These are phyloP conservation scores for Litocranius walleri DNA, from an alignment of 2,113 vertebrate species.

Conservation along the genomic window DNA sequence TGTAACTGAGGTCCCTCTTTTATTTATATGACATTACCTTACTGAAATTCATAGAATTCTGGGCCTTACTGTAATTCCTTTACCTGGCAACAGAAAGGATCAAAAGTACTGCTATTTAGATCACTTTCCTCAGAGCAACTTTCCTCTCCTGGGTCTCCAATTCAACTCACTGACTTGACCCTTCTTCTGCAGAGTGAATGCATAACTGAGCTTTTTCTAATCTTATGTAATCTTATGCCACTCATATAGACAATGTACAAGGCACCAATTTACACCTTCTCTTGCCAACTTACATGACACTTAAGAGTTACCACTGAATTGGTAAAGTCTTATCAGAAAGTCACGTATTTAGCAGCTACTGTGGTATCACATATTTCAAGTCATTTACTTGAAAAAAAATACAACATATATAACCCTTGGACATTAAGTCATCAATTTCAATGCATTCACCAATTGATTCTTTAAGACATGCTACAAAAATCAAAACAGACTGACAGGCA, in stretches of 20 bases:
- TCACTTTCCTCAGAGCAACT: not conserved
- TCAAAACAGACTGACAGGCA: not conserved
- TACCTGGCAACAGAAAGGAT: not conserved
- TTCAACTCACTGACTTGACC: not conserved
- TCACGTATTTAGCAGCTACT: not conserved
- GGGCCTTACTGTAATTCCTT: not conserved
- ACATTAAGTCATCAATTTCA: not conserved
- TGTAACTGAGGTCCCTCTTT: not conserved
- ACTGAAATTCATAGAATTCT: not conserved
- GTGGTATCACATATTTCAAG: not conserved
- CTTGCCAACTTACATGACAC: not conserved
- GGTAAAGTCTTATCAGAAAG: not conserved
- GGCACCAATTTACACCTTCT: not conserved
- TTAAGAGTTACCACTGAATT: not conserved
- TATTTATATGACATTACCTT: not conserved
- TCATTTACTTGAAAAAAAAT: constrained; percentile 1
- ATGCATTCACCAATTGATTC: not conserved
- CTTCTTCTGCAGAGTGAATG: not conserved
- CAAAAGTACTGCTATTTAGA: not conserved
- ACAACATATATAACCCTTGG: not conserved
- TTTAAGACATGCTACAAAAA: not conserved
- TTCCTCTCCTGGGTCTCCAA: not conserved
- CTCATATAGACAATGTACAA: not conserved
- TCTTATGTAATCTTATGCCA: not conserved
- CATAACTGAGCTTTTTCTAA: not conserved